These are phyloP conservation scores for Amazona guildingii DNA, from an alignment of 2,113 vertebrate species.

Conservation along the genomic window DNA sequence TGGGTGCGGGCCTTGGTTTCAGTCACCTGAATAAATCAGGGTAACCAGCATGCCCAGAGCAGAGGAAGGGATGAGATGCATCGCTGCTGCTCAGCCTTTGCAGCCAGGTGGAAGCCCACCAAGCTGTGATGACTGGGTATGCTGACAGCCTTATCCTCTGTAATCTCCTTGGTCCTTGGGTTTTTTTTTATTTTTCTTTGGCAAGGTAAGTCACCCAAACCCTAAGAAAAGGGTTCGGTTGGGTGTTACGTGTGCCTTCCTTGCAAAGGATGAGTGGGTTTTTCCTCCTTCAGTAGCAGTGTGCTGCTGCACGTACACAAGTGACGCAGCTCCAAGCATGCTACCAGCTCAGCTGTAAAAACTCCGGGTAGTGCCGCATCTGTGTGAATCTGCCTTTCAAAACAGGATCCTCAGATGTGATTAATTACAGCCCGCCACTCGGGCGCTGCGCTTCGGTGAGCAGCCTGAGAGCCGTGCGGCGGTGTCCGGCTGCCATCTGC, in stretches of 20 bases:
- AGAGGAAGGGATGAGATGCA: rapidly evolving
- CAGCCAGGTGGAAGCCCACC: background rate
- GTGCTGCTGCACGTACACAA: background rate
- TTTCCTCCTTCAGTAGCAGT: background rate
- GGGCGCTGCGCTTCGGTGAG: background rate
- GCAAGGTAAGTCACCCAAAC: background rate
- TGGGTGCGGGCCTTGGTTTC: background rate
- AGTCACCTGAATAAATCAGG: rapidly evolving
- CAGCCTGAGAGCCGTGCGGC: background rate
- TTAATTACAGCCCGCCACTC: background rate
- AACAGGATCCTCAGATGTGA: background rate
- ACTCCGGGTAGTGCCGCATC: background rate
- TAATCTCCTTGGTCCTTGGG: rapidly evolving
- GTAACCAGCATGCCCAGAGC: rapidly evolving
- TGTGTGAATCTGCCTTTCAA: background rate
- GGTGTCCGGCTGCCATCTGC: constrained; percentile 59
- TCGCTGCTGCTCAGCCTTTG: rapidly evolving
- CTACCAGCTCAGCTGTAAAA: background rate
- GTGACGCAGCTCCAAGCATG: background rate
- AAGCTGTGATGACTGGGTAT: rapidly evolving
- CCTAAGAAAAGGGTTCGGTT: background rate
- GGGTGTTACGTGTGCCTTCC: background rate
- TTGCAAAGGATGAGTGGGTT: background rate
- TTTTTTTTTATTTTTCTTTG: background rate
- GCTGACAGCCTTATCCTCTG: rapidly evolving